Evolutionary conservation across 2,113 vertebrate genomes (phyloP).

Genomic region (Neogobius melanostomus): DNA sequence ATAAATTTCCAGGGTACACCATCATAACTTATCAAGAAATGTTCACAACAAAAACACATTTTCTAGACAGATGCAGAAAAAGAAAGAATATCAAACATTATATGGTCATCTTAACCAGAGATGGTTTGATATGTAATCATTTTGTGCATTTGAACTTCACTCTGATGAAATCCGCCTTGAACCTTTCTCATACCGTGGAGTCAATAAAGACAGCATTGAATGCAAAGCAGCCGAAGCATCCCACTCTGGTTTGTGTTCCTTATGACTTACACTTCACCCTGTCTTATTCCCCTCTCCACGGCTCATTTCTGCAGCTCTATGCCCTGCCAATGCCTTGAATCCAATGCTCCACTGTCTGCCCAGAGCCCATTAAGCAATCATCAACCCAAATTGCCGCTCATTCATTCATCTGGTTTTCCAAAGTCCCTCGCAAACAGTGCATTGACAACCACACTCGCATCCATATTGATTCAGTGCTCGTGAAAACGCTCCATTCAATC

Average conservation of each 20-base stretch:
- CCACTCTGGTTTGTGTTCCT: background rate
- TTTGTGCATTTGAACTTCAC: background rate
- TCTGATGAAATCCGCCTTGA: background rate
- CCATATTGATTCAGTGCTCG: slow-evolving; percentile 11
- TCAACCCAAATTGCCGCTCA: slow-evolving; percentile 20
- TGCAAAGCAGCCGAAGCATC: background rate
- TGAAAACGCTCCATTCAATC: slow-evolving; percentile 19
- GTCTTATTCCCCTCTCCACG: background rate
- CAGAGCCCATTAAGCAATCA: slow-evolving; percentile 30
- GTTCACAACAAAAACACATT: background rate
- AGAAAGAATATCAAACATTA: background rate
- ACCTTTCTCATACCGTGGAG: background rate
- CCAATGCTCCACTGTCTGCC: background rate
- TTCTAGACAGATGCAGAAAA: background rate
- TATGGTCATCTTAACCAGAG: background rate
- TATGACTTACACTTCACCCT: background rate
- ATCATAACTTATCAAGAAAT: background rate
- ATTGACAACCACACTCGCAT: background rate
- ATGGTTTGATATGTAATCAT: slow-evolving; percentile 4
- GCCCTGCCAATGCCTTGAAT: background rate
- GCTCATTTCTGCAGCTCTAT: background rate
- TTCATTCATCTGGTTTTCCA: slow-evolving; percentile 16
- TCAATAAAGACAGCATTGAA: slow-evolving; percentile 3
- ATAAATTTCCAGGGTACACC: background rate
- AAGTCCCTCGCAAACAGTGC: background rate